Base-by-base conservation (phyloP, 2,888 invertebrate species). In the Eretmocerus hayati region DNA sequence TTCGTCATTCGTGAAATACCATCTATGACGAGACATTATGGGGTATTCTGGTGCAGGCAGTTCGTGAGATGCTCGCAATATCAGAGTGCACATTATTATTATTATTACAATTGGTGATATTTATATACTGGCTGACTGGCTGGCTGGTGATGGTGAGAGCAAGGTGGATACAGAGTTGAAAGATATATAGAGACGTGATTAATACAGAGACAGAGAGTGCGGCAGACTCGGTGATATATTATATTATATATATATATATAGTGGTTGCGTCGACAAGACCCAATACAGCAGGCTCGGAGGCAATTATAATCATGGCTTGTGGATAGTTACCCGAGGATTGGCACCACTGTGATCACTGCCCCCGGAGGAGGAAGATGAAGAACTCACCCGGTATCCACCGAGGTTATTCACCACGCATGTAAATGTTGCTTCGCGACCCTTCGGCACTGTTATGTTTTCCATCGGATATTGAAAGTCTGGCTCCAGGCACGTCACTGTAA, bases 331-430 rank as follows among this genome's bases (percentile, higher is more conserved):
- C 69, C 69, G 69, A 66, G 66, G 61, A 61, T 66, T 67, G 68
- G 59, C 59, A 66, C 64, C 65, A 68, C 66, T 62, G 63, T 68
- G 69, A 68, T 69, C 68, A 63, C 65, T 63, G 66, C 67, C 66
- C 65, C 62, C 64, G 66, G 69, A 64, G 62, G 69, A 67, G 62
- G 48, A 64, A 62, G 69, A 67, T 61, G 49, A 69, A 64, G 86
- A 86, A 89, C 89, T 90, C 89, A 91, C 91, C 67, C 70, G 68
- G 72, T 77, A 81, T 77, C 83, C 83, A 66, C 84, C 84, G 71
- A 88, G 81, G 79, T 88, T 85, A 77, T 86, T 87, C 67, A 88
- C 87, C 68, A 87, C 85, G 71, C 88, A 88, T 60, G 87, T 87
- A 76, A 88, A 87, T 71, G 84, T 84, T 61, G 87, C 87, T 75